phyloP scores from a whole-genome alignment of 1,140 invertebrate species.

The Argopecten irradians region DNA sequence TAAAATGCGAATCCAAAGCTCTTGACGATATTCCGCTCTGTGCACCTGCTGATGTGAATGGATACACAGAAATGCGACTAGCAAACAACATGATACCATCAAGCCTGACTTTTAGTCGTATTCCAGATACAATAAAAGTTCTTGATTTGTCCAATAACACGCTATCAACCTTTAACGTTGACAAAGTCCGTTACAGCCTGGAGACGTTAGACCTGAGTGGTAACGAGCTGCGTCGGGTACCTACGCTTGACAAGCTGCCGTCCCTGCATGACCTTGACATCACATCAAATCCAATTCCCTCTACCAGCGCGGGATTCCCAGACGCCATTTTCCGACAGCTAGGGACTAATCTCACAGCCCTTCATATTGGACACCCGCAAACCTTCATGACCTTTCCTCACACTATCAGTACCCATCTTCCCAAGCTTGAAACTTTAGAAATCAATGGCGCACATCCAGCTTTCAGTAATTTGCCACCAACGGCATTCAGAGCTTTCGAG shows the following conservation, averaged over 20 bases:
- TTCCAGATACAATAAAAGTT: neutral
- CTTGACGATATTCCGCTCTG: neutral
- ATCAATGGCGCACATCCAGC: constrained; percentile 11
- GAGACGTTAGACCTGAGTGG: neutral
- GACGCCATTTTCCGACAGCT: constrained; percentile 28
- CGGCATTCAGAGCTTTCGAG: constrained; percentile 2
- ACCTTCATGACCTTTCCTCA: neutral
- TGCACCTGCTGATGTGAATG: neutral
- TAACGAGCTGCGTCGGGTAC: neutral
- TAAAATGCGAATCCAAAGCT: neutral
- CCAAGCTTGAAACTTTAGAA: constrained; percentile 22
- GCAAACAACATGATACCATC: neutral
- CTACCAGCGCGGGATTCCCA: neutral
- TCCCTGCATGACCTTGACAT: constrained; percentile 10
- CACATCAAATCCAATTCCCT: constrained; percentile 18
- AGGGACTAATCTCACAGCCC: constrained; percentile 30
- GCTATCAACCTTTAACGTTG: neutral
- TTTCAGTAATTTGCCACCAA: constrained; percentile 11
- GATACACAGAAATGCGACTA: neutral
- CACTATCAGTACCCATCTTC: constrained; percentile 27
- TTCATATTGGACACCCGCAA: constrained; percentile 27
- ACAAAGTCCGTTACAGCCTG: neutral
- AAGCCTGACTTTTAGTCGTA: neutral
- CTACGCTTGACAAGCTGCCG: neutral
- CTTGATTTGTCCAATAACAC: neutral